phyloP scores from a whole-genome alignment of 2,113 vertebrate genomes.

The Pagrus major region DNA sequence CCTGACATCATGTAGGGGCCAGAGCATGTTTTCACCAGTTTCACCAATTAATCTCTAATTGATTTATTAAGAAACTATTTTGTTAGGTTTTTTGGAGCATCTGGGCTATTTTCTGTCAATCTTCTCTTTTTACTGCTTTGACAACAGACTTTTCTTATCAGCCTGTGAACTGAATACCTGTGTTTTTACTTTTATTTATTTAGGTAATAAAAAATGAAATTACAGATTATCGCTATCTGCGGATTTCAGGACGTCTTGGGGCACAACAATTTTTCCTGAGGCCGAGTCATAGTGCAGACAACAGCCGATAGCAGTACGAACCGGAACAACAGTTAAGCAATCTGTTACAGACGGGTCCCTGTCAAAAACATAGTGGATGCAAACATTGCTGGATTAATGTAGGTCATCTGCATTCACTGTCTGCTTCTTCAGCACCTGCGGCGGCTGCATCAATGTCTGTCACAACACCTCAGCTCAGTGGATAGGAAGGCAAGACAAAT shows the following conservation, averaged over 20 bases:
- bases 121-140: neutral
- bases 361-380: neutral
- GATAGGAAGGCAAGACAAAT: conserved; percentile 4
- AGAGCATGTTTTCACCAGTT: conserved; percentile 9
- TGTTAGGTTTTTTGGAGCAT: neutral
- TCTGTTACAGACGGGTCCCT: neutral
- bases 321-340: neutral
- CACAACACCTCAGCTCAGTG: neutral
- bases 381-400: neutral
- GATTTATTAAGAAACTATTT: neutral
- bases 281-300: neutral
- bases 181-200: neutral
- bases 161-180: neutral
- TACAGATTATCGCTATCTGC: neutral
- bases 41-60: conserved; percentile 7
- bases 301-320: no score
- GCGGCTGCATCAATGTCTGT: neutral
- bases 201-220: neutral
- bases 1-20: conserved; percentile 31
- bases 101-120: neutral
- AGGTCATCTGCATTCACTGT: conserved; percentile 26
- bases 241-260: neutral
- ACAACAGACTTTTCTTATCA: conserved; percentile 3
- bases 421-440: conserved; percentile 2
- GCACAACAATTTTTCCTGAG: neutral